Percentiles rank a stretch among this genome's conserved stretches.
Conservation (phyloP, 2,113 vertebrate genomes). For the Cottus gobio region DNA sequence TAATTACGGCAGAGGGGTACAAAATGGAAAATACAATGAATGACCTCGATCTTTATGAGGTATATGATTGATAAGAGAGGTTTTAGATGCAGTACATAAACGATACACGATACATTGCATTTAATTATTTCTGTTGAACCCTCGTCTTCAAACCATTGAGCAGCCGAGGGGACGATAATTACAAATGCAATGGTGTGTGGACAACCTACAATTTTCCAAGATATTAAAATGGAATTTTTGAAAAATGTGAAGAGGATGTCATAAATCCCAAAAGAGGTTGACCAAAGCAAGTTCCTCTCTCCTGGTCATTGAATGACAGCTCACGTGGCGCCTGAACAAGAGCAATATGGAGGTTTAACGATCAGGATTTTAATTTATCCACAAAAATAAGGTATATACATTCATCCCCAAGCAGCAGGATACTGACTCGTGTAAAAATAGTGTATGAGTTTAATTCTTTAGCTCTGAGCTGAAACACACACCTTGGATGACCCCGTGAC, state of each 20-base stretch:
- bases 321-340: not conserved
- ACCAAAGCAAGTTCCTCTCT: not conserved
- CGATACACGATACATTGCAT: not conserved
- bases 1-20: not conserved
- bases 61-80: not conserved
- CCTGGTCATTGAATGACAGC: not conserved
- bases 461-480: constrained; percentile 64
- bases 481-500: constrained; percentile 67
- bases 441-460: constrained; percentile 50
- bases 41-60: not conserved
- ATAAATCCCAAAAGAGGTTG: not conserved
- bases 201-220: not conserved
- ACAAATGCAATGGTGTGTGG: not conserved
- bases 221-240: not conserved
- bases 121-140: not conserved
- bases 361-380: constrained; percentile 4
- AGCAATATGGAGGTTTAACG: not conserved
- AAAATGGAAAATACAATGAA: not conserved
- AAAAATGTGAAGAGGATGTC: not conserved
- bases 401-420: constrained; percentile 1
- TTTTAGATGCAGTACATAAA: not conserved
- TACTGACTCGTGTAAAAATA: constrained; percentile 47
- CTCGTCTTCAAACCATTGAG: not conserved
- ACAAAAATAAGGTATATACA: not conserved
- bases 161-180: not conserved